Percentiles rank a stretch among this genome's conserved stretches.
Evolutionary conservation across 2,888 invertebrate genomes (phyloP).

Genomic region (Drosophila atroscutellata): DNA sequence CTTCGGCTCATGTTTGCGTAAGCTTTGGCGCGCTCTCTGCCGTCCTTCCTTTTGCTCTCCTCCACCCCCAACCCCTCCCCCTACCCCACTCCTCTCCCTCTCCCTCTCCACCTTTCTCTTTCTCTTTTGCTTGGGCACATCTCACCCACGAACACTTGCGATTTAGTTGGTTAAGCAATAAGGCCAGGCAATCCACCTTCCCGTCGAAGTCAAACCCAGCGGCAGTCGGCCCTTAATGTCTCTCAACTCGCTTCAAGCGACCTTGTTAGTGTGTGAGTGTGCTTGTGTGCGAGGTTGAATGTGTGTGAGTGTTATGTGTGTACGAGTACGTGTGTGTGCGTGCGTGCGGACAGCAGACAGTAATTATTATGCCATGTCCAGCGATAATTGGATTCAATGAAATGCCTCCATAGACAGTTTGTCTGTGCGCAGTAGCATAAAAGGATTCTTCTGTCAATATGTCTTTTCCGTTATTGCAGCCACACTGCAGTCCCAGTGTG

Average conservation of each 20-base stretch:
- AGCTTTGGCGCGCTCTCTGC: conserved; percentile 35
- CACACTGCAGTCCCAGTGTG: conserved; percentile 27
- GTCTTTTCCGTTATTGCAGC: conserved; percentile 29
- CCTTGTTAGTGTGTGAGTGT: conserved; percentile 57
- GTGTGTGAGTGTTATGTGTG: conserved; percentile 28
- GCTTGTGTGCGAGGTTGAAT: conserved; percentile 19
- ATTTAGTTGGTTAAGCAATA: conserved; percentile 75
- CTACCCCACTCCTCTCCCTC: not conserved
- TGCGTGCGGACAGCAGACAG: conserved; percentile 70
- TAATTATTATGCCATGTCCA: conserved; percentile 82
- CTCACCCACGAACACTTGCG: conserved; percentile 49
- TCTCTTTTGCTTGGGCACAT: not conserved
- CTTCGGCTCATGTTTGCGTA: conserved; percentile 56
- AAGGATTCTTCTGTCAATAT: conserved; percentile 37
- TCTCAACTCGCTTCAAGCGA: conserved; percentile 60
- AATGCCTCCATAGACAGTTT: conserved; percentile 57
- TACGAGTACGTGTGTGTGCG: conserved; percentile 20
- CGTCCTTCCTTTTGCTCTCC: not conserved
- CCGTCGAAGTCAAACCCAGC: conserved; percentile 20
- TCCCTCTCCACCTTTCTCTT: not conserved
- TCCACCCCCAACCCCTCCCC: not conserved
- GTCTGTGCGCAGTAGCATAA: conserved; percentile 41
- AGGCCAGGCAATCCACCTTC: conserved; percentile 69
- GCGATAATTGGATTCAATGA: conserved; percentile 80
- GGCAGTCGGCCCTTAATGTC: conserved; percentile 51